These are phyloP conservation scores for Timema cristinae DNA, from an alignment of 2,888 invertebrate species.

Conservation along the genomic window DNA sequence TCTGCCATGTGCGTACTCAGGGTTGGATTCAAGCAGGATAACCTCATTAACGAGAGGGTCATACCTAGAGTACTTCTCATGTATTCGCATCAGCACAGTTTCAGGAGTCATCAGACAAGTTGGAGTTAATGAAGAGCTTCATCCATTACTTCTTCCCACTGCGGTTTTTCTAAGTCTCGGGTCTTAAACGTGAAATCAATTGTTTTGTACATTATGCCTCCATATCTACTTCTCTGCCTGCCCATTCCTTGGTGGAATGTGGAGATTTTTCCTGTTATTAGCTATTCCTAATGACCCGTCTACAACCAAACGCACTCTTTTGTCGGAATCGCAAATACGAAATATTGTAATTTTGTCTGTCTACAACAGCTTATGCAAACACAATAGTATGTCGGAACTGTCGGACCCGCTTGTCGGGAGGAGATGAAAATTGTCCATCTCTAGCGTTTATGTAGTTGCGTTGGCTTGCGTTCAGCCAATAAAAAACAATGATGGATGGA, in stretches of 20 bases:
- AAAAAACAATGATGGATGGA: too few species aligned
- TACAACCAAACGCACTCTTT: too few species aligned
- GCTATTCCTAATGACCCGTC: not conserved
- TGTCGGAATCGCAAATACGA: too few species aligned
- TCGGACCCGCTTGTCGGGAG: too few species aligned
- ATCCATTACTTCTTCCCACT: conserved; percentile 16
- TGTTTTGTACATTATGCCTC: conserved; percentile 14
- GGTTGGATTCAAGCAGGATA: conserved; percentile 28
- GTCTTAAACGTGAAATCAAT: conserved; percentile 10
- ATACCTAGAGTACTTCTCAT: conserved; percentile 27
- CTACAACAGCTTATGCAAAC: too few species aligned
- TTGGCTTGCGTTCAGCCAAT: too few species aligned
- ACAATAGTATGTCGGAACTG: too few species aligned
- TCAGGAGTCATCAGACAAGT: conserved; percentile 28
- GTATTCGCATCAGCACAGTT: conserved; percentile 28
- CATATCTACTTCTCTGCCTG: conserved; percentile 12
- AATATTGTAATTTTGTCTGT: too few species aligned
- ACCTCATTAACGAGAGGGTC: conserved; percentile 33
- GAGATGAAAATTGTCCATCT: too few species aligned
- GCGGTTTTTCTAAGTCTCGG: not conserved
- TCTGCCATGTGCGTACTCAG: conserved; percentile 28
- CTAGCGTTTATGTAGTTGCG: too few species aligned
- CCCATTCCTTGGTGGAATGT: not conserved
- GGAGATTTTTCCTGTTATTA: not conserved
- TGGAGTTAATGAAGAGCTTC: conserved; percentile 24